Evolutionary conservation across 1,140 invertebrate species (phyloP).

Genomic region (Magallana gigas): DNA sequence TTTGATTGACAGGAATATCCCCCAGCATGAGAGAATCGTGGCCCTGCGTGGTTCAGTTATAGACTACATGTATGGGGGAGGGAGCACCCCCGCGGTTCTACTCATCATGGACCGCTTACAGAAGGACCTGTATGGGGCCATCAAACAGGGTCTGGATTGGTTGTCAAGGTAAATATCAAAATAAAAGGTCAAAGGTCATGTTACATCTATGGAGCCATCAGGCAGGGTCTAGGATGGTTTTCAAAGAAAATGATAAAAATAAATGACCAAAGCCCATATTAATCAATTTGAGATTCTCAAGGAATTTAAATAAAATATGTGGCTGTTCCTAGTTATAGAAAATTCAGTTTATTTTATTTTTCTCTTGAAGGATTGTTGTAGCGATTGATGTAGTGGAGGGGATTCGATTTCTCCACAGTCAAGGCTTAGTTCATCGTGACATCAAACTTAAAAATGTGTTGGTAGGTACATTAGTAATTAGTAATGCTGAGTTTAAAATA

Average conservation of each 20-base stretch:
- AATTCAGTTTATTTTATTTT: not conserved
- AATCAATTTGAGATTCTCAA: no score
- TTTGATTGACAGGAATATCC: slow-evolving; percentile 85
- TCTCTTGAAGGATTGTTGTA: slow-evolving; percentile 82
- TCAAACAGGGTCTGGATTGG: slow-evolving; percentile 87
- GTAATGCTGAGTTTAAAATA: no score
- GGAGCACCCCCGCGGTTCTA: slow-evolving; percentile 87
- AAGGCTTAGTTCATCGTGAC: slow-evolving; percentile 92
- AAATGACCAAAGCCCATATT: no score
- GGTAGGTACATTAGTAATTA: slow-evolving; percentile 75
- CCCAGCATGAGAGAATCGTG: slow-evolving; percentile 90
- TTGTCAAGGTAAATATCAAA: slow-evolving; percentile 79
- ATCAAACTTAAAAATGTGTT: slow-evolving; percentile 95
- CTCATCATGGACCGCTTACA: slow-evolving; percentile 87
- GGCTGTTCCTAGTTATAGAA: no score
- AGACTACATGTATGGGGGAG: slow-evolving; percentile 87
- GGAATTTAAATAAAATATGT: no score
- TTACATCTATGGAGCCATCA: no score
- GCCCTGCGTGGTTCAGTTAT: slow-evolving; percentile 90
- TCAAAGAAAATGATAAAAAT: no score
- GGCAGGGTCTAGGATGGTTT: no score
- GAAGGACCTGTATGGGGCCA: slow-evolving; percentile 90
- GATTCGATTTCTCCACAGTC: slow-evolving; percentile 92
- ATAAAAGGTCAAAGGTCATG: no score
- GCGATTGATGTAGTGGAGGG: slow-evolving; percentile 86